A percentile compares a stretch with the other conserved stretches of the same genome.
phyloP scores from a whole-genome alignment of 1,140 invertebrate genomes.

The Marisa cornuarietis region DNA sequence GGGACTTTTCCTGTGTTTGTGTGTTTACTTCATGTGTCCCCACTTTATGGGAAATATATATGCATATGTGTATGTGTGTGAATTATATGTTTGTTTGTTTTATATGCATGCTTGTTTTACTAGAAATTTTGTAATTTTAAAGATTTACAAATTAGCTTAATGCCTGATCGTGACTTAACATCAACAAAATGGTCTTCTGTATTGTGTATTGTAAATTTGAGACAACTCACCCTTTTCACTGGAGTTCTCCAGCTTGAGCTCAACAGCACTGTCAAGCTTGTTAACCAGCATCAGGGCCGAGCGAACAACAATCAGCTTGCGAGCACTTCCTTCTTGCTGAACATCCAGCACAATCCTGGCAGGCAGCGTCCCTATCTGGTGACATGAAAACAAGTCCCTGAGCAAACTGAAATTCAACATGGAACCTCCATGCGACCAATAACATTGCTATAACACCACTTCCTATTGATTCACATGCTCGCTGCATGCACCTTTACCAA shows the following conservation, averaged over 20 bases:
- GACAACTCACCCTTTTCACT: conserved; percentile 37
- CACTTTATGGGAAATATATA: no score
- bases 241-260: conserved; percentile 52
- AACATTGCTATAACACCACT: no score
- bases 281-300: conserved; percentile 88
- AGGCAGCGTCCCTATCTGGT: conserved; percentile 38
- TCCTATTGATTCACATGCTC: no score
- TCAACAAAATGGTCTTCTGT: not conserved
- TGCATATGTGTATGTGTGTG: no score
- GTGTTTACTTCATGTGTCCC: no score
- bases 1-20: no score
- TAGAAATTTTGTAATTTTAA: not conserved
- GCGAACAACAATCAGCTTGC: conserved; percentile 93
- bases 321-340: conserved; percentile 88
- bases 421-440: no score
- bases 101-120: no score
- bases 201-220: no score
- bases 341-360: conserved; percentile 74
- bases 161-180: not conserved
- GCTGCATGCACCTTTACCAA: no score
- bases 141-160: not conserved
- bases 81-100: no score
- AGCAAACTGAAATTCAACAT: no score
- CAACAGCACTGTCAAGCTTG: conserved; percentile 55
- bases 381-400: not conserved